Base-by-base conservation (phyloP, 1,140 invertebrate species). In the Lepidurus packardi region DNA sequence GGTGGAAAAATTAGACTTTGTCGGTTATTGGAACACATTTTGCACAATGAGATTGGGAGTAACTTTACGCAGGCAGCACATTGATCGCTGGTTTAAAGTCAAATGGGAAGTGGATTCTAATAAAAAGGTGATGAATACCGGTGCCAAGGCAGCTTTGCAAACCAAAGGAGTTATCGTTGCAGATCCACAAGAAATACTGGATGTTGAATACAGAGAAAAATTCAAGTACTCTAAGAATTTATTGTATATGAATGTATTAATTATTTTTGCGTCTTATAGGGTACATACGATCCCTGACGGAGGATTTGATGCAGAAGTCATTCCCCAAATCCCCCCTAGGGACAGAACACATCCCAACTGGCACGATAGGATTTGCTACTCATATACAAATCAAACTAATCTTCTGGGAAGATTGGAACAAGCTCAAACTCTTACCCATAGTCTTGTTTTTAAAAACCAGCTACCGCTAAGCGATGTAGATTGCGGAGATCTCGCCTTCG, bases 391-490 rank as follows among this genome's bases (percentile, higher is more conserved):
- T 79, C 84, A 86, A 78, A 90, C 89, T 86, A 88, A 92, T 25
- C 84, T 94, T 6, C 82, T 93, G 73, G 88, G 90, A 84, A 93
- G 93, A 11, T 80, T 92, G 43, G 81, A 86, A 1, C 93, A 94
- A 87, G 92, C 92, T 16, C 87, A 90, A 85, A 83, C 90, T 24
- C 84, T 95, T 7, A 92, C 91, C n/a, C 94, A 94, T 82, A 89
- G 91, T 16, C 84, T 94, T 21, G 84, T 89, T 83, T 84, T 92
- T 45, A 83, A 89, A 80, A 73, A 78, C 47, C 86, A 84, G 79
- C 83, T 93, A 43, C 92, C 92, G 24, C 84, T 88, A 7, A 86
- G 84, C 80, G 86, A 92, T 73, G 75, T 85, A 78, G 79, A 82
- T 47, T 75, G 84, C 5, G 75, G 53, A 42, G 83, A 85, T 47